Conservation (phyloP, 2,888 invertebrate genomes). For the Hypsopygia costalis region DNA sequence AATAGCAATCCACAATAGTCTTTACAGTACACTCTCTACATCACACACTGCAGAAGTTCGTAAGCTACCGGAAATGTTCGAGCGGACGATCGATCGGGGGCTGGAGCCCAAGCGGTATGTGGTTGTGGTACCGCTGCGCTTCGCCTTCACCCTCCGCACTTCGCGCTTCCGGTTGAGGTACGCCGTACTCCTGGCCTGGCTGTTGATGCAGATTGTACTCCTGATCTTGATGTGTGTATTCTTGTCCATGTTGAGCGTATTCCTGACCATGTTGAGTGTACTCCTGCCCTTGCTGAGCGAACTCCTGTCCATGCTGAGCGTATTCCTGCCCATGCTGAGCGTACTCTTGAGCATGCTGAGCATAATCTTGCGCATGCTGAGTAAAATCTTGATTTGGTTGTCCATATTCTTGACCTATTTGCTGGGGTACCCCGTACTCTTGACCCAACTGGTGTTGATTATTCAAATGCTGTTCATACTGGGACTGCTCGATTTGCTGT, state of each 20-base stretch:
- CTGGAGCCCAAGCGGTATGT: conserved; percentile 67
- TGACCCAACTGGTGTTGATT: conserved; percentile 35
- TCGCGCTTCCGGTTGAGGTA: conserved; percentile 56
- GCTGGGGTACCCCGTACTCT: conserved; percentile 36
- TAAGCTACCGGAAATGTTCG: conserved; percentile 60
- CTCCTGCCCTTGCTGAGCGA: conserved; percentile 17
- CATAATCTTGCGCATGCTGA: conserved; percentile 19
- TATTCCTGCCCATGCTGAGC: conserved; percentile 21
- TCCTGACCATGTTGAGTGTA: conserved; percentile 21
- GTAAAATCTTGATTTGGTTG: conserved; percentile 26
- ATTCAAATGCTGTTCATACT: conserved; percentile 39
- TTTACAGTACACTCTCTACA: too few relatives aligned
- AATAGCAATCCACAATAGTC: too few relatives aligned
- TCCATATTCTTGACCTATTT: conserved; percentile 23
- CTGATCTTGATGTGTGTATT: conserved; percentile 20
- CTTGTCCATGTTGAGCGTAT: conserved; percentile 17
- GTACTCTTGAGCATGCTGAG: conserved; percentile 19
- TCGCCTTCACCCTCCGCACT: conserved; percentile 41
- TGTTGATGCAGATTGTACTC: conserved; percentile 23
- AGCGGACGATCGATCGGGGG: conserved; percentile 67
- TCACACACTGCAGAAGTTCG: not conserved
- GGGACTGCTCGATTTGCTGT: conserved; percentile 61
- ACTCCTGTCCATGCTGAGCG: conserved; percentile 19
- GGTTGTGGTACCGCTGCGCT: conserved; percentile 56
- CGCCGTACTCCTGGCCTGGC: conserved; percentile 18